Base-by-base conservation (phyloP, 2,113 vertebrate species). In the Strix uralensis region DNA sequence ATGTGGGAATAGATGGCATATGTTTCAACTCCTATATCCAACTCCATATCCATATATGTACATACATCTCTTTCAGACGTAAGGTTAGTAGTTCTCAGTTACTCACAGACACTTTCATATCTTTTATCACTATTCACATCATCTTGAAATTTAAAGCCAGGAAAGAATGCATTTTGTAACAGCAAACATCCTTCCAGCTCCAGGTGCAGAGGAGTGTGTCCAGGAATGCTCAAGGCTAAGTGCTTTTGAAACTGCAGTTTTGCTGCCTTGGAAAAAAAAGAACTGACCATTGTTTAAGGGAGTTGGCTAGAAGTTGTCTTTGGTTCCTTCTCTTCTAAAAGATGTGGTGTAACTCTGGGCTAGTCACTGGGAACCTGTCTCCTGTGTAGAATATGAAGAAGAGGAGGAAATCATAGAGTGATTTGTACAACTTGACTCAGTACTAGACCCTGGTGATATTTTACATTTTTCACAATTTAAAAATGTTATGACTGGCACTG, bases 91-190 rank as follows among this genome's bases (percentile, higher is more conserved):
- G 42, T 7, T 95, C 93, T 84, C 86, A 92, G 36, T 63, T 77
- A 42, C 69, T 88, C 85, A 88, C 72, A 94, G 91, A 77, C 72
- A 85, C 52, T 49, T 77, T 92, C 36, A 40, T 86, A 63, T 51
- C 58, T 97, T 97, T 96, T 94, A 94, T 94, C 86, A 73, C 78
- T 91, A 59, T 52, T 81, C 49, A 70, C 46, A 81, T 92, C 47
- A 69, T 91, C 51, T 69, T 95, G 87, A 90, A 91, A 96, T 96
- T 89, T 88, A 92, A 96, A 96, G 81, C 86, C 93, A 92, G 69
- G 54, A 75, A 94, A 91, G 79, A 96, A 96, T 71, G 55, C 52
- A 36, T 93, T 36, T 91, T 88, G 59, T 77, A 83, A 78, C 49
- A 92, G 86, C 69, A 44, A 94, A 63, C 36, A 90, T 69, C 62